phyloP scores from a whole-genome alignment of 2,888 invertebrate genomes.

The Chirona hameri region DNA sequence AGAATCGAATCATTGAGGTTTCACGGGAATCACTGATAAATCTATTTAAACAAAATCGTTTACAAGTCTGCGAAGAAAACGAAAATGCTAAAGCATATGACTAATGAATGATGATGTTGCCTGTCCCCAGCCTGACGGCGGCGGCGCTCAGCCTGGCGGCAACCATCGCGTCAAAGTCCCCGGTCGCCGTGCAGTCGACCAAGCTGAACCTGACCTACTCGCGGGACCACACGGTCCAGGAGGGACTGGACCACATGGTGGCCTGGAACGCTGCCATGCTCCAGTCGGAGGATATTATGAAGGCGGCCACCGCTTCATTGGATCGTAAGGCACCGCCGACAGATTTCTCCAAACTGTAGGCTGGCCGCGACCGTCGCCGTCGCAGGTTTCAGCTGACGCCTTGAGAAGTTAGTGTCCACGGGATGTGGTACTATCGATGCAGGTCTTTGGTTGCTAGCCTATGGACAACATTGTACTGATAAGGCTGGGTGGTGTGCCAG shows the following conservation, averaged over 20 bases:
- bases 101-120: no score
- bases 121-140: slow-evolving; percentile 60
- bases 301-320: slow-evolving; percentile 70
- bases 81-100: no score
- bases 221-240: slow-evolving; percentile 77
- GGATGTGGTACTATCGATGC: no score
- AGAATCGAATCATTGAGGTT: no score
- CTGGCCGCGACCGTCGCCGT: neutral
- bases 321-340: slow-evolving; percentile 65
- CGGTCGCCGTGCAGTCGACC: slow-evolving; percentile 88
- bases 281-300: slow-evolving; percentile 83
- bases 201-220: slow-evolving; percentile 81
- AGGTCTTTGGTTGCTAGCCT: no score
- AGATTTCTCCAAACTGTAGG: slow-evolving; percentile 67
- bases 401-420: no score
- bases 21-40: no score
- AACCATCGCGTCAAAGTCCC: slow-evolving; percentile 80
- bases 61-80: no score
- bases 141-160: slow-evolving; percentile 70
- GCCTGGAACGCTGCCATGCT: slow-evolving; percentile 80
- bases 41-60: no score
- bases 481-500: no score
- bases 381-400: no score
- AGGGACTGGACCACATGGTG: slow-evolving; percentile 88
- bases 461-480: no score